A percentile compares a stretch with the other conserved stretches of the same genome.
Evolutionary conservation across 2,888 invertebrate genomes (phyloP).

Genomic region (Acrocera orbiculus): DNA sequence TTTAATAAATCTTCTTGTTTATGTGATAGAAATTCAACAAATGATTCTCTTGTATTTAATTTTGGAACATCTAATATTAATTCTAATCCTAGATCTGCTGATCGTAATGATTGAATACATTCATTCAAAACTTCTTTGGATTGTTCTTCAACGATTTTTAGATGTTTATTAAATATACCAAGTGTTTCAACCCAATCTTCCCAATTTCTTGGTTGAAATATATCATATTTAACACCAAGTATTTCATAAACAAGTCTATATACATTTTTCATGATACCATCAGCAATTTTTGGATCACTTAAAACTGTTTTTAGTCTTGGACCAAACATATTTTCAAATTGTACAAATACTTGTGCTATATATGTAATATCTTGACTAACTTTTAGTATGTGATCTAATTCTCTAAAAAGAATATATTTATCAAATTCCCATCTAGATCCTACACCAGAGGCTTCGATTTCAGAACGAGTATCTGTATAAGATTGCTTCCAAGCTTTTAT

Average conservation of each 20-base stretch:
- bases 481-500: conserved; percentile 35
- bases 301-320: conserved; percentile 72
- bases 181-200: conserved; percentile 78
- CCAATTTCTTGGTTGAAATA: conserved; percentile 58
- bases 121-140: conserved; percentile 72
- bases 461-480: conserved; percentile 60
- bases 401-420: conserved; percentile 57
- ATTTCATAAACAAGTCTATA: conserved; percentile 59
- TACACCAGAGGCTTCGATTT: conserved; percentile 71
- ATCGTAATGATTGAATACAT: conserved; percentile 62
- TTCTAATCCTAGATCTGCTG: conserved; percentile 64
- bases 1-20: conserved; percentile 74
- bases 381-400: conserved; percentile 67
- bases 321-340: conserved; percentile 81
- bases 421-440: conserved; percentile 88
- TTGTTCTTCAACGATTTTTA: conserved; percentile 55
- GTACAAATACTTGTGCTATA: conserved; percentile 61
- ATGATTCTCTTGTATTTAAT: conserved; percentile 55
- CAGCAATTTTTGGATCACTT: conserved; percentile 71
- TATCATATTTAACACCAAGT: conserved; percentile 62
- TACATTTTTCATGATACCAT: conserved; percentile 65
- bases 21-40: conserved; percentile 52
- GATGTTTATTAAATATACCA: conserved; percentile 57
- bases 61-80: conserved; percentile 63
- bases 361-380: conserved; percentile 67